These are phyloP conservation scores for Charaxes varanes DNA, from an alignment of 1,140 invertebrate genomes.

Conservation along the genomic window DNA sequence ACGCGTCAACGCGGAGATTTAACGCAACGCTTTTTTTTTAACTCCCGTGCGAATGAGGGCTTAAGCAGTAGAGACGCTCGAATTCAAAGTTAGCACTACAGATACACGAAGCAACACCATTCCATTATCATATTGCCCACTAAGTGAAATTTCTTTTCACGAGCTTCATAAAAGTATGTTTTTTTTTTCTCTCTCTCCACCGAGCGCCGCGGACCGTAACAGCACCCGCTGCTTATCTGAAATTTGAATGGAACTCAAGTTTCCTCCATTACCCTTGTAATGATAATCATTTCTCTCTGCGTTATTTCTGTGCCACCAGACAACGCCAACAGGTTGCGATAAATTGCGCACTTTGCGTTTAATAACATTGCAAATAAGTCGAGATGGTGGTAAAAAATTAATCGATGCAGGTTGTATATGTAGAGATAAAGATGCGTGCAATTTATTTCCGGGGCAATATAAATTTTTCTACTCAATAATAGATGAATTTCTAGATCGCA, in stretches of 20 bases:
- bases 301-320: slow-evolving; percentile 14
- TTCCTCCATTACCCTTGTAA: slow-evolving; percentile 19
- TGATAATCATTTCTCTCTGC: slow-evolving; percentile 19
- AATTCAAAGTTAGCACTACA: slow-evolving; percentile 44
- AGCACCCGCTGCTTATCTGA: slow-evolving; percentile 24
- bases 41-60: no score
- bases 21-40: no score
- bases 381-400: no score
- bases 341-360: slow-evolving; percentile 4
- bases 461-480: no score
- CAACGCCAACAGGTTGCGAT: slow-evolving; percentile 17
- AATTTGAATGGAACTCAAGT: slow-evolving; percentile 24
- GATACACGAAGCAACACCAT: slow-evolving; percentile 44
- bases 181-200: slow-evolving; percentile 39
- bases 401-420: no score
- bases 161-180: slow-evolving; percentile 39
- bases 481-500: no score
- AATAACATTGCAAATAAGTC: no score
- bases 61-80: slow-evolving; percentile 34
- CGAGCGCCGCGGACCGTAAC: slow-evolving; percentile 27
- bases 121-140: slow-evolving; percentile 67
- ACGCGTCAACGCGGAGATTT: no score
- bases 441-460: no score
- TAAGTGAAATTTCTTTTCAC: slow-evolving; percentile 62
- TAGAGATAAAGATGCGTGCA: no score